phyloP scores from a whole-genome alignment of 2,797 vertebrate species.

The Echiichthys vipera region DNA sequence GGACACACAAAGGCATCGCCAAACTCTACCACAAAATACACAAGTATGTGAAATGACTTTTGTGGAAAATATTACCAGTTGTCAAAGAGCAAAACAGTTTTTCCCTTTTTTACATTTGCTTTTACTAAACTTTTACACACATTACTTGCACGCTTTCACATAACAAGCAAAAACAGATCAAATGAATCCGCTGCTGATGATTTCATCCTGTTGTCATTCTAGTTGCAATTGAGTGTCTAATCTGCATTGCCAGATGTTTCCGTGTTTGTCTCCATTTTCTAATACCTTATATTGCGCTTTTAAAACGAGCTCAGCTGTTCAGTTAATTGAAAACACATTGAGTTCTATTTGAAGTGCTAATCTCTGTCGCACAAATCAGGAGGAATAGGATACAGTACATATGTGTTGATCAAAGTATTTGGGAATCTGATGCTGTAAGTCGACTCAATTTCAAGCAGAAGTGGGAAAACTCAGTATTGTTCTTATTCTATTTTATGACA shows the following conservation, averaged over 20 bases:
- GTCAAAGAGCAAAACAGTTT: not conserved
- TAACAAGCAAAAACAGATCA: constrained; percentile 7
- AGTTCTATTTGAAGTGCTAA: constrained; percentile 3
- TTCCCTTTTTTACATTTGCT: not conserved
- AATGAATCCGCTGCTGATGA: not conserved
- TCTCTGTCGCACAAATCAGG: not conserved
- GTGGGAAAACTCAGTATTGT: not conserved
- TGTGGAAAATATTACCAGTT: not conserved
- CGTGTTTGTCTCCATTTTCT: not conserved
- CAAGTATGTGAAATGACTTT: constrained; percentile 83
- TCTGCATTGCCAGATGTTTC: constrained; percentile 32
- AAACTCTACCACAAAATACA: constrained; percentile 97
- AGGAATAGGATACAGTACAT: not conserved
- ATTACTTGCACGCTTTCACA: not conserved
- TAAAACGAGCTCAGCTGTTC: constrained; percentile 8
- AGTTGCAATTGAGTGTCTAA: constrained; percentile 4
- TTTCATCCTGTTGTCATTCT: constrained; percentile 16
- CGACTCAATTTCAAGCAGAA: not conserved
- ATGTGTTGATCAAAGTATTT: not conserved
- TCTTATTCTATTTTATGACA: not conserved
- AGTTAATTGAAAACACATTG: constrained; percentile 2
- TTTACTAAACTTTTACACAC: not conserved
- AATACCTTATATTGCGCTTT: not conserved
- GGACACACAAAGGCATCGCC: constrained; percentile 95
- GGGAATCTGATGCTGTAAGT: not conserved